Percentiles rank a stretch among this genome's conserved stretches.
Conservation (phyloP, 2,113 vertebrate genomes). For the Tautogolabrus adspersus region DNA sequence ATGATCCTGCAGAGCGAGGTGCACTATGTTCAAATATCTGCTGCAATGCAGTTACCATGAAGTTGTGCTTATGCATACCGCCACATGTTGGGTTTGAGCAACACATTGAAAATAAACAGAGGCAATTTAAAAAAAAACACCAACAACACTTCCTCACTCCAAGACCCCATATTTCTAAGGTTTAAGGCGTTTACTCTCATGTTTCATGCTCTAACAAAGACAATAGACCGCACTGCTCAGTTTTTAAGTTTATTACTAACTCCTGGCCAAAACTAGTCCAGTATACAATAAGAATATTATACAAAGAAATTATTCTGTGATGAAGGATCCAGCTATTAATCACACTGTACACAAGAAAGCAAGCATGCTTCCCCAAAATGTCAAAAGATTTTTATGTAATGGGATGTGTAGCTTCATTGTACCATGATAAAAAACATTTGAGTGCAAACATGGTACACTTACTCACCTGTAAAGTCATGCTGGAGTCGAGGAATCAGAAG, state of each 20-base stretch:
- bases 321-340: too few relatives aligned
- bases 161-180: too few relatives aligned
- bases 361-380: too few relatives aligned
- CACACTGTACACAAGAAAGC: too few relatives aligned
- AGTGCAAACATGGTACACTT: too few relatives aligned
- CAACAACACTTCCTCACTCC: too few relatives aligned
- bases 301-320: background rate
- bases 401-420: background rate
- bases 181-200: background rate
- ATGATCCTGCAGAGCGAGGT: constrained; percentile 99
- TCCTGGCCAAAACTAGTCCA: background rate
- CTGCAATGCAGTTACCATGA: constrained; percentile 58
- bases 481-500: too few relatives aligned
- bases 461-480: too few relatives aligned
- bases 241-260: background rate
- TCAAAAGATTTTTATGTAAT: background rate
- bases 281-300: too few relatives aligned
- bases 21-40: constrained; percentile 61
- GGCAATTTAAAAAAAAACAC: background rate
- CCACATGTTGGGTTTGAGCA: constrained; percentile 25
- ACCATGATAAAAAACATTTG: background rate
- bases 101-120: background rate
- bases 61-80: constrained; percentile 21
- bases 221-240: background rate
- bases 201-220: background rate